A percentile compares a stretch with the other conserved stretches of the same genome.
Conservation (phyloP, 2,888 invertebrate species). For the Tillus elongatus region DNA sequence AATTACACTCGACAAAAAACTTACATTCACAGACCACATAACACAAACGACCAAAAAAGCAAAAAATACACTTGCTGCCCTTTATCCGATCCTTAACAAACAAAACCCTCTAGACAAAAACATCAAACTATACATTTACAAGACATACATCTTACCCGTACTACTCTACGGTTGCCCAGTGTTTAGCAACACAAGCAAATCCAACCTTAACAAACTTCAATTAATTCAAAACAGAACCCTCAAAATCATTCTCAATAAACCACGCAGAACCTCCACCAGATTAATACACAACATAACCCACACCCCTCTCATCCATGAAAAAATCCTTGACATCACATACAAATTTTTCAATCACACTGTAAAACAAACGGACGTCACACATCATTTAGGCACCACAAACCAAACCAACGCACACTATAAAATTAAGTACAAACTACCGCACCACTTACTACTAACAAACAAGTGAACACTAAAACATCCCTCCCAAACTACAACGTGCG, state of each 20-base stretch:
- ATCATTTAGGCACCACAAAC: too few relatives aligned
- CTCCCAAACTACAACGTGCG: too few relatives aligned
- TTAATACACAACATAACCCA: too few relatives aligned
- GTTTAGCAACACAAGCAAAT: conserved; percentile 3
- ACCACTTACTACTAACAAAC: too few relatives aligned
- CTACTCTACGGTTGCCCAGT: conserved; percentile 6
- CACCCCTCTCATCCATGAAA: too few relatives aligned
- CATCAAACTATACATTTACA: conserved; percentile 5
- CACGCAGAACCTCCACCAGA: too few relatives aligned
- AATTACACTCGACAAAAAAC: conserved; percentile 3
- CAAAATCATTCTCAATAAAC: too few relatives aligned
- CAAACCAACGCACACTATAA: too few relatives aligned
- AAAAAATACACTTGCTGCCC: neutral
- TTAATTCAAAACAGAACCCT: conserved; percentile 6
- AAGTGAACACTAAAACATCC: too few relatives aligned
- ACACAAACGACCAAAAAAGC: conserved; percentile 1
- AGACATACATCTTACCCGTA: conserved; percentile 7
- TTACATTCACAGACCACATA: conserved; percentile 4
- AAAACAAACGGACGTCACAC: too few relatives aligned
- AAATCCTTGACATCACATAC: conserved; percentile 1
- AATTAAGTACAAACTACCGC: too few relatives aligned
- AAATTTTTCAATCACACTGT: too few relatives aligned
- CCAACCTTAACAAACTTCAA: conserved; percentile 5
- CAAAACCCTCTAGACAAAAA: conserved; percentile 2
- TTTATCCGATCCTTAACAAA: neutral